A percentile compares a stretch with the other conserved stretches of the same genome.
phyloP scores from a whole-genome alignment of 2,797 vertebrate genomes.

The Margarornis squamiger region DNA sequence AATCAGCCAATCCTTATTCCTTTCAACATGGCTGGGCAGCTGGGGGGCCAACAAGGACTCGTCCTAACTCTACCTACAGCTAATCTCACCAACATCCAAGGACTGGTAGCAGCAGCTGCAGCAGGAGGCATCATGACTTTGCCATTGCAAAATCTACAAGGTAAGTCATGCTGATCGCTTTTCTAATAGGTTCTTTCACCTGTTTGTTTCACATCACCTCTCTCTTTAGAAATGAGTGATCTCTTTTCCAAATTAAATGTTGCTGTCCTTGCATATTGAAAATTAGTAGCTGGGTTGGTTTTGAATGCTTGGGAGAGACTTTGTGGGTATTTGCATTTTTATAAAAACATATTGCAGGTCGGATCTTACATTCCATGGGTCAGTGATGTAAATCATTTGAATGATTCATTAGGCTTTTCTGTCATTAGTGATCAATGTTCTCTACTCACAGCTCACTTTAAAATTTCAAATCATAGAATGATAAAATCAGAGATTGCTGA shows the following conservation, averaged over 20 bases:
- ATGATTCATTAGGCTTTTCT: not conserved
- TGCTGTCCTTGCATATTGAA: not conserved
- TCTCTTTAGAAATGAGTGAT: not conserved
- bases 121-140: conserved; percentile 98
- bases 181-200: not conserved
- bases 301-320: not conserved
- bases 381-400: not conserved
- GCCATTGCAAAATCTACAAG: conserved; percentile 99
- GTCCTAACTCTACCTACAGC: conserved; percentile 95
- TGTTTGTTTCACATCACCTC: not conserved
- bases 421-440: not conserved
- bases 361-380: not conserved
- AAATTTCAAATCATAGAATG: not conserved
- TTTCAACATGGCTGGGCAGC: conserved; percentile 95
- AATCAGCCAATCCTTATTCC: conserved; percentile 99
- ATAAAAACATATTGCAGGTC: not conserved
- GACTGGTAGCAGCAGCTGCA: conserved; percentile 96
- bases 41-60: conserved; percentile 96
- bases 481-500: not conserved
- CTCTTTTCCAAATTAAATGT: not conserved
- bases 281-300: not conserved
- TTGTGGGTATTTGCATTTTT: not conserved
- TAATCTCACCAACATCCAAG: conserved; percentile 93
- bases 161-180: conserved; percentile 71
- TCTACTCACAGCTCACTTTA: not conserved